These are phyloP conservation scores for Rhadina sibilatrix DNA, from an alignment of 2,113 vertebrate species.

Conservation along the genomic window DNA sequence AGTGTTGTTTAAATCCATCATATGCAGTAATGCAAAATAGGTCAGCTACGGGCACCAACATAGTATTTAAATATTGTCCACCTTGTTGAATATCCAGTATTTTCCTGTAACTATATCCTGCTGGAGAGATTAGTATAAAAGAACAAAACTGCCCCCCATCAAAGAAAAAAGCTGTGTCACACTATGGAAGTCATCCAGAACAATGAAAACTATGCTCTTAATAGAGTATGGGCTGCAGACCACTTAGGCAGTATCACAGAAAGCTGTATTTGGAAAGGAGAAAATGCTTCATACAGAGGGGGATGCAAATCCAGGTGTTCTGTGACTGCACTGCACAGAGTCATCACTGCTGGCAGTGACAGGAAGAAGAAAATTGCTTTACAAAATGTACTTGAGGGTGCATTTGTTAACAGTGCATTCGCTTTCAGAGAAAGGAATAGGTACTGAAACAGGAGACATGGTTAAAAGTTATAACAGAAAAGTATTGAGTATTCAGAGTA, in stretches of 20 bases:
- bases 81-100: neutral
- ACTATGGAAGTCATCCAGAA: neutral
- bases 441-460: neutral
- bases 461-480: neutral
- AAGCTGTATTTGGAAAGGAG: neutral
- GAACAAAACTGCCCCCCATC: neutral
- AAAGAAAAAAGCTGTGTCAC: neutral
- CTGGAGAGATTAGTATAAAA: neutral
- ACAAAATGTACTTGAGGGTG: neutral
- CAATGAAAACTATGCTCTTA: neutral
- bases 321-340: neutral
- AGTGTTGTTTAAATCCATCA: neutral
- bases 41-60: neutral
- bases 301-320: neutral
- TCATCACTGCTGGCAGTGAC: slow-evolving; percentile 1
- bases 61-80: neutral
- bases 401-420: neutral
- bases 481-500: neutral
- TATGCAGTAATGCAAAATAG: neutral
- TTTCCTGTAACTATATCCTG: neutral
- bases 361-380: slow-evolving; percentile 20
- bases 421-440: neutral
- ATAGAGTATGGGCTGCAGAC: neutral
- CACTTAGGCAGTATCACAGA: neutral
- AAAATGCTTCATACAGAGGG: neutral